Evolutionary conservation across 2,113 vertebrate species (phyloP).

Genomic region (Sterrhoptilus dennistouni): DNA sequence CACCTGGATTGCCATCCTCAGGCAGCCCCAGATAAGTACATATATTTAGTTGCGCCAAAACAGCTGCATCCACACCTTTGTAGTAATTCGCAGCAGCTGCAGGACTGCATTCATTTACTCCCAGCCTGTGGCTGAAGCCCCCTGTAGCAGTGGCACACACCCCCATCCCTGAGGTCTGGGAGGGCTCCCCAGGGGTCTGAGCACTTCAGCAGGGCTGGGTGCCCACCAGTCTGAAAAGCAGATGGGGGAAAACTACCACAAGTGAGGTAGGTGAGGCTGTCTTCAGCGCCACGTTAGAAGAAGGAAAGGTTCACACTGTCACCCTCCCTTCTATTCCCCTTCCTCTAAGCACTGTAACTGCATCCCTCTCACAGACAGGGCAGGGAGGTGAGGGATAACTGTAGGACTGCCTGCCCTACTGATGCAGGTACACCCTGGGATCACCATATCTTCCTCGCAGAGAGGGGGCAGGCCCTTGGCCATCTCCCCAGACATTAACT

Average conservation of each 20-base stretch:
- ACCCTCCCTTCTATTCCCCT: neutral
- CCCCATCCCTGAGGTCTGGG: accelerated
- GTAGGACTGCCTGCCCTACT: neutral
- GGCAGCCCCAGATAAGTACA: neutral
- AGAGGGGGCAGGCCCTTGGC: neutral
- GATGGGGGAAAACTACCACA: neutral
- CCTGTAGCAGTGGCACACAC: neutral
- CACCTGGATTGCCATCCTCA: neutral
- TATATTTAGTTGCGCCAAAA: neutral
- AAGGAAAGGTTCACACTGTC: neutral
- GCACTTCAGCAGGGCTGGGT: neutral
- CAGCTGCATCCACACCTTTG: neutral
- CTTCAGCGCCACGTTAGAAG: accelerated
- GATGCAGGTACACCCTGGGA: neutral
- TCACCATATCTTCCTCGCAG: neutral
- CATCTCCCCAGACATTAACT: neutral
- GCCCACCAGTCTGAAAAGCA: accelerated
- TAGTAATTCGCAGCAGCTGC: neutral
- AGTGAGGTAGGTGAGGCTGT: neutral
- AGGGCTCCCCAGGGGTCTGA: accelerated
- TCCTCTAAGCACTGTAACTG: neutral
- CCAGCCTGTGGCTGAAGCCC: neutral
- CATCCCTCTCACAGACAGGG: neutral
- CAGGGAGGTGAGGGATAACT: neutral
- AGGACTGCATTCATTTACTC: neutral